Evolutionary conservation across 2,113 vertebrate species (phyloP).

Genomic region (Lates calcarifer): DNA sequence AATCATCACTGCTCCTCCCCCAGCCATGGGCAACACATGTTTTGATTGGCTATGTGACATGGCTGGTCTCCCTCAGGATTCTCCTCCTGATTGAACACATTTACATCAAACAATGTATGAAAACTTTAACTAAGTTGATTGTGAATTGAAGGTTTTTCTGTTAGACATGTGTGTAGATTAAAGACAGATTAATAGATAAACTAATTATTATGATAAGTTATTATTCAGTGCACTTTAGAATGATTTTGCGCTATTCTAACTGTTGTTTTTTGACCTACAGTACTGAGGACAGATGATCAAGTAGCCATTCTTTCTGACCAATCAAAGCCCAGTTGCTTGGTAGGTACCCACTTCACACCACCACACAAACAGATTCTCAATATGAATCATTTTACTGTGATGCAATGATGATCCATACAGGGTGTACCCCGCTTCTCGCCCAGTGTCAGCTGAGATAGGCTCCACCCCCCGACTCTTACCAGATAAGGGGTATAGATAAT

Average conservation of each 20-base stretch:
- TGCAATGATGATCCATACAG: too few species aligned
- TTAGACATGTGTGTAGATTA: too few species aligned
- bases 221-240: too few species aligned
- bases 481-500: too few species aligned
- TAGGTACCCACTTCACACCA: conserved; percentile 14
- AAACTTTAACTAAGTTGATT: background rate
- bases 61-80: conserved; percentile 32
- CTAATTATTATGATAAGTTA: too few species aligned
- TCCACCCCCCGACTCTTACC: too few species aligned
- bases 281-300: conserved; percentile 5
- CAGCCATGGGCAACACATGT: conserved; percentile 80
- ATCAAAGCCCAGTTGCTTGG: conserved; percentile 1
- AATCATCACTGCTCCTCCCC: conserved; percentile 85
- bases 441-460: too few species aligned
- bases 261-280: conserved; percentile 25
- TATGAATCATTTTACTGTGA: too few species aligned
- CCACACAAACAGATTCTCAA: too few species aligned
- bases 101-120: conserved; percentile 17
- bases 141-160: background rate
- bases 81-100: conserved; percentile 36
- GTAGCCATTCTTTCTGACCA: conserved; percentile 19
- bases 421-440: too few species aligned
- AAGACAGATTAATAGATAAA: too few species aligned
- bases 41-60: conserved; percentile 80
- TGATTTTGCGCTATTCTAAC: background rate